phyloP scores from a whole-genome alignment of 2,113 vertebrate species.

The Emydura subglobosa region DNA sequence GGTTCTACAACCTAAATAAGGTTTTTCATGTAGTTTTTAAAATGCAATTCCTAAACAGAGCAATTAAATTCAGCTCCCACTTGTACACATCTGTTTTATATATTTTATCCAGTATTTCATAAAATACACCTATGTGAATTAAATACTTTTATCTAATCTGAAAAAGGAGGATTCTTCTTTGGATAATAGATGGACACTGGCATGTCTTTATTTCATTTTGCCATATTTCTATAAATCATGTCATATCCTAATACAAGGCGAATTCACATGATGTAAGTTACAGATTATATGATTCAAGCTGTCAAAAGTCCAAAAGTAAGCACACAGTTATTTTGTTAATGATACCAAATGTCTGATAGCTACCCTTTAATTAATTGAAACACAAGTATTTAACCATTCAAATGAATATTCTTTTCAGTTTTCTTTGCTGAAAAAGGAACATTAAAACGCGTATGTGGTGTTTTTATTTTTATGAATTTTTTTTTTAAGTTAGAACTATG shows the following conservation, averaged over 20 bases:
- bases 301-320: background rate
- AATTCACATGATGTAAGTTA: conserved; percentile 11
- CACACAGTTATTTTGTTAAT: background rate
- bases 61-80: background rate
- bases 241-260: background rate
- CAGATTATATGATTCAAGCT: background rate
- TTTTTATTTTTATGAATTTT: background rate
- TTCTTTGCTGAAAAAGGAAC: background rate
- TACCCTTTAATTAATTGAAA: background rate
- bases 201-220: background rate
- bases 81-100: background rate
- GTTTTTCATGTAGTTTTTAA: background rate
- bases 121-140: background rate
- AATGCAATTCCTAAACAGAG: background rate
- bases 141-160: background rate
- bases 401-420: background rate
- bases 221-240: background rate
- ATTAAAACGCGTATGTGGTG: background rate
- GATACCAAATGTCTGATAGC: background rate
- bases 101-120: background rate
- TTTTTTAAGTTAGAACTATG: conserved; percentile 1
- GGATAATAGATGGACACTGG: background rate
- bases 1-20: background rate
- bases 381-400: background rate
- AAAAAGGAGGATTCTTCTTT: background rate